Evolutionary conservation across 2,113 vertebrate genomes (phyloP).

Genomic region (Neogobius melanostomus): DNA sequence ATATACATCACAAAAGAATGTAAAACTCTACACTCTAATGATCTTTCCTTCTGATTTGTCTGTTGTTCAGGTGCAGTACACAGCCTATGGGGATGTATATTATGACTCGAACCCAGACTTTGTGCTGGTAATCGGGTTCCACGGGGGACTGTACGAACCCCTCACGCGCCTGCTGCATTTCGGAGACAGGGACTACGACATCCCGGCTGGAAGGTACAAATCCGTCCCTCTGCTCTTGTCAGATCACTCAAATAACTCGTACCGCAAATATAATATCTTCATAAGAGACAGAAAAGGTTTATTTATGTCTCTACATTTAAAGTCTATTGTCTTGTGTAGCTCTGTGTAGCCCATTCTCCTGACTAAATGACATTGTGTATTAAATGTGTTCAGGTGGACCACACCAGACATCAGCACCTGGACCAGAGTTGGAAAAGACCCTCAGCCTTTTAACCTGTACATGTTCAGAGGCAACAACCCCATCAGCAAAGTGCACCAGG

Average conservation of each 20-base stretch:
- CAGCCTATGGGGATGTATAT: conserved; percentile 96
- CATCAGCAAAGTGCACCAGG: conserved; percentile 94
- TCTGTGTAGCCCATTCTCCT: too few species aligned
- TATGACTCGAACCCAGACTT: conserved; percentile 98
- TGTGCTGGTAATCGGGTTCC: conserved; percentile 95
- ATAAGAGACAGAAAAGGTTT: too few species aligned
- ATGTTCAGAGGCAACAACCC: conserved; percentile 99
- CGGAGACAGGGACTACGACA: conserved; percentile 96
- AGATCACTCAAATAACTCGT: neutral
- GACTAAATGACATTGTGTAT: neutral
- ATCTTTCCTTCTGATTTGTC: neutral
- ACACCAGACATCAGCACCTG: conserved; percentile 97
- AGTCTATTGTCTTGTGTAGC: too few species aligned
- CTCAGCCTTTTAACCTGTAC: conserved; percentile 95
- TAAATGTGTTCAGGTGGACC: conserved; percentile 80
- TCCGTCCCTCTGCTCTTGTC: neutral
- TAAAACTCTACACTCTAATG: neutral
- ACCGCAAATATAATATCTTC: too few species aligned
- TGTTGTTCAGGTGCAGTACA: conserved; percentile 85
- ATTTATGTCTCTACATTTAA: too few species aligned
- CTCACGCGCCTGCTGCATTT: conserved; percentile 96
- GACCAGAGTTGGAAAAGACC: conserved; percentile 92
- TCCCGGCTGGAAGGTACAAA: conserved; percentile 85
- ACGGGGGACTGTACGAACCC: conserved; percentile 93
- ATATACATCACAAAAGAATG: too few species aligned